phyloP scores from a whole-genome alignment of 1,140 invertebrate species.

The Drosophila funebris region DNA sequence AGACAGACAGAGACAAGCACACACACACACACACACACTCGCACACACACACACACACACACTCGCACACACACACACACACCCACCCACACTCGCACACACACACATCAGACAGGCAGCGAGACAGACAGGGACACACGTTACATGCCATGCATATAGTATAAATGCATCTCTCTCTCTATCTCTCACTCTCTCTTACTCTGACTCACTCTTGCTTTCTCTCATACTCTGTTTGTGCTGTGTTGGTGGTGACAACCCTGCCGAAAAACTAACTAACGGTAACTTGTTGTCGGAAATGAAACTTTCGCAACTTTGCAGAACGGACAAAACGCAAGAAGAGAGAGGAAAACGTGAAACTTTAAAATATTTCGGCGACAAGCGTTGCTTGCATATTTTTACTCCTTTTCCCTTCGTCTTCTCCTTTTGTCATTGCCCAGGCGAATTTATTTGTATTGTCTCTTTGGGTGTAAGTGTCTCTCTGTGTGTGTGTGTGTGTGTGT shows the following conservation, averaged over 20 bases:
- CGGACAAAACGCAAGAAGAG: constrained; percentile 27
- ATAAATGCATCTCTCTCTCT: constrained; percentile 22
- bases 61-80: constrained; percentile 6
- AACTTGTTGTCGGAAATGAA: constrained; percentile 82
- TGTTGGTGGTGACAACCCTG: constrained; percentile 67
- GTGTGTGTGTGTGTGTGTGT: constrained; percentile 27
- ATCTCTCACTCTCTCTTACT: neutral
- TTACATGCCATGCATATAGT: constrained; percentile 68
- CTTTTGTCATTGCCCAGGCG: constrained; percentile 17
- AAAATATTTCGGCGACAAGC: constrained; percentile 67
- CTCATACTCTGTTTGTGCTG: constrained; percentile 20
- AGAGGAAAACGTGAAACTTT: constrained; percentile 59
- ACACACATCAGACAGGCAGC: constrained; percentile 9
- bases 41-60: constrained; percentile 30
- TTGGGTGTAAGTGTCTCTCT: too few species aligned
- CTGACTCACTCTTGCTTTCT: neutral
- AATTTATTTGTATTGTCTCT: constrained; percentile 38
- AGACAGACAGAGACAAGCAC: constrained; percentile 37
- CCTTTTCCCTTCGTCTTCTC: constrained; percentile 8
- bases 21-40: neutral
- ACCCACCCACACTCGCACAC: constrained; percentile 1
- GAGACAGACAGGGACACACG: constrained; percentile 55
- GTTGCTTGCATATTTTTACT: constrained; percentile 48
- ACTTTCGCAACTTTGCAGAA: constrained; percentile 71
- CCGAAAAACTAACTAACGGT: constrained; percentile 77